Evolutionary conservation across 1,140 invertebrate genomes (phyloP), one percentile per base, ranked within the genome.

Genomic region (Drosophila willistoni): DNA sequence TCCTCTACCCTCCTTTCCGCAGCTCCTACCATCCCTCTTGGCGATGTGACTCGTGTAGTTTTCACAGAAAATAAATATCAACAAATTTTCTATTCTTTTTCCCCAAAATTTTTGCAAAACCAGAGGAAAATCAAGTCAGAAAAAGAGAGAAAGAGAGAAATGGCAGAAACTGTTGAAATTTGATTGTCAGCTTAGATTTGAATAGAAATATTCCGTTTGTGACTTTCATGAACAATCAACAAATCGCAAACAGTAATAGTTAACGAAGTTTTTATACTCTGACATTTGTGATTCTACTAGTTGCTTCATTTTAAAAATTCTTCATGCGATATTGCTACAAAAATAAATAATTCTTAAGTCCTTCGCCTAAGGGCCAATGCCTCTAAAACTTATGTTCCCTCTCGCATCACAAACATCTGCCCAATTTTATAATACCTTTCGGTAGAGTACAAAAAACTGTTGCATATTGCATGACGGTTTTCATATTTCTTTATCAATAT

Each of bases 51-150:
- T 51, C 44, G 44, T 51, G 17, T 19, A 51, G 19, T 51, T 51
- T 51, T 51, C 44, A 51, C 44, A 51, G 44, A 51, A 51, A 51
- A 51, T 51, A 51, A 51, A 51, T 51, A 51, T 51, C 44, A 51
- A 51, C 44, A 51, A 22, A 51, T 22, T 51, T 51, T 51, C 44
- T 19, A 51, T 22, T 51, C 44, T 22, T 51, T 51, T 22, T 51
- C 1, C 2, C 44, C 4, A 22, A 51, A 51, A 51, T 10, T 51
- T 4, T 51, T 51, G 17, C 44, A 51, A 19, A 7, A 17, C 14
- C 2, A 47, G 7, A 47, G 44, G 7, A 17, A 17, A 17, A 47
- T n/a, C 7, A 17, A 17, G n/a, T 10, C 10, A 4, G 29, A 2
- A 13, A 17, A 9, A 47, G 17, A 17, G 44, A 34, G n/a, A 3